A percentile compares a stretch with the other conserved stretches of the same genome.
phyloP scores from a whole-genome alignment of 2,797 vertebrate genomes.

The Benthosema pterotum region DNA sequence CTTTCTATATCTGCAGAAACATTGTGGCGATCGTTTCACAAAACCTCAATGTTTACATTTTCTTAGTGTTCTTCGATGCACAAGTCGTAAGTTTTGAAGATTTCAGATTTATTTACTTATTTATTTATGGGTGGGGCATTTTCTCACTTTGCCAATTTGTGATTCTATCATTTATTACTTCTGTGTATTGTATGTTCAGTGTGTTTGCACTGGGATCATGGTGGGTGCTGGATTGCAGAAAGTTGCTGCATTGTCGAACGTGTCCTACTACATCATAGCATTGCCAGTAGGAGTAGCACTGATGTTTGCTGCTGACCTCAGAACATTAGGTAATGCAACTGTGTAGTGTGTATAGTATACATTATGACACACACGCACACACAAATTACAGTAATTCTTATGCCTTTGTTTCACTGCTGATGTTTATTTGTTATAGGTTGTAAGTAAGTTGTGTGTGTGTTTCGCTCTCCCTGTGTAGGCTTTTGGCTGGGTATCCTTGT shows the following conservation, averaged over 20 bases:
- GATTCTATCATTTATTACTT: constrained; percentile 14
- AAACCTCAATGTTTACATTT: constrained; percentile 74
- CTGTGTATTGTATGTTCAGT: constrained; percentile 71
- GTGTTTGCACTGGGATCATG: constrained; percentile 86
- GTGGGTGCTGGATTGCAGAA: constrained; percentile 91
- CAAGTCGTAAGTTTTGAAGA: constrained; percentile 74
- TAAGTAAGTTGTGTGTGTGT: constrained; percentile 12
- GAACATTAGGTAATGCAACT: constrained; percentile 81
- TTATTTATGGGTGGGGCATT: no score
- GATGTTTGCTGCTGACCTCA: constrained; percentile 85
- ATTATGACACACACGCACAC: no score
- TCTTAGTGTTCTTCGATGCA: constrained; percentile 86
- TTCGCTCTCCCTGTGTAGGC: constrained; percentile 67
- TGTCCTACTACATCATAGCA: constrained; percentile 85
- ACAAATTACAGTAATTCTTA: no score
- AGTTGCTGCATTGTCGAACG: constrained; percentile 86
- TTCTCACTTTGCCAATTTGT: background rate
- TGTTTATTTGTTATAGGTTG: no score
- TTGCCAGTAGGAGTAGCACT: constrained; percentile 86
- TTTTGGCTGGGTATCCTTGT: constrained; percentile 85
- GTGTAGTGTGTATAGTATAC: no score
- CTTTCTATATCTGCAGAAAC: constrained; percentile 67
- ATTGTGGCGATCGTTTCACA: constrained; percentile 82
- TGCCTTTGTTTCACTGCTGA: no score
- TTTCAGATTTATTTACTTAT: no score